These are phyloP conservation scores for Apodemia hepburni DNA, from an alignment of 2,888 invertebrate genomes.

Conservation along the genomic window DNA sequence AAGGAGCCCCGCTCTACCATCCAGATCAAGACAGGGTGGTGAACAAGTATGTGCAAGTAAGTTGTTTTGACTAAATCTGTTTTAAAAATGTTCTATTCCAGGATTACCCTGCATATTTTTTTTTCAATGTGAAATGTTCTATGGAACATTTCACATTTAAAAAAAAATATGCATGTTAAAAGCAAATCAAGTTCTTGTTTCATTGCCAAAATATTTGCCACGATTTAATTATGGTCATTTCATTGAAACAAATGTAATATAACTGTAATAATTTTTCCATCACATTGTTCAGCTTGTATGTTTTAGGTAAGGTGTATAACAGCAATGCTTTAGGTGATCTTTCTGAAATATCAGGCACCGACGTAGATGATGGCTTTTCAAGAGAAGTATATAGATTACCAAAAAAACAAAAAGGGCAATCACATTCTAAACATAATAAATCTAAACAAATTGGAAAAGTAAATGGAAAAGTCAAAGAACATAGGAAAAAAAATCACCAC, in stretches of 20 bases:
- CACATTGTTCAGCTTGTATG: neutral
- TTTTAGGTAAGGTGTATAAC: conserved; percentile 42
- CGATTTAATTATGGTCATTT: too few species aligned
- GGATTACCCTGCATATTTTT: too few species aligned
- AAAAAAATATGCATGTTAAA: too few species aligned
- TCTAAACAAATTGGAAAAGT: conserved; percentile 40
- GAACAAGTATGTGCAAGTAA: too few species aligned
- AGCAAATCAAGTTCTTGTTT: too few species aligned
- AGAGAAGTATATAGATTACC: conserved; percentile 35
- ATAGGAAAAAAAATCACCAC: conserved; percentile 43
- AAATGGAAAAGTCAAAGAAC: conserved; percentile 39
- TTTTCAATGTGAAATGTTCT: too few species aligned
- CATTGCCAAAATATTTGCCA: too few species aligned
- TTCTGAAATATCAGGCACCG: conserved; percentile 57
- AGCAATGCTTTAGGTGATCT: conserved; percentile 42
- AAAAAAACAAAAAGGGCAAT: conserved; percentile 41
- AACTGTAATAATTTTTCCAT: neutral
- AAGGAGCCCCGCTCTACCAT: too few species aligned
- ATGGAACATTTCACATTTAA: too few species aligned
- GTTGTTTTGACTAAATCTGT: too few species aligned
- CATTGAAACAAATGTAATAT: neutral
- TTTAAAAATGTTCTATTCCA: too few species aligned
- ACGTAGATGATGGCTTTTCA: conserved; percentile 46
- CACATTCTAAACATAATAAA: conserved; percentile 46
- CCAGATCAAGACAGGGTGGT: too few species aligned